Evolutionary conservation across 2,888 invertebrate genomes (phyloP).

Genomic region (Podabrus alpinus): DNA sequence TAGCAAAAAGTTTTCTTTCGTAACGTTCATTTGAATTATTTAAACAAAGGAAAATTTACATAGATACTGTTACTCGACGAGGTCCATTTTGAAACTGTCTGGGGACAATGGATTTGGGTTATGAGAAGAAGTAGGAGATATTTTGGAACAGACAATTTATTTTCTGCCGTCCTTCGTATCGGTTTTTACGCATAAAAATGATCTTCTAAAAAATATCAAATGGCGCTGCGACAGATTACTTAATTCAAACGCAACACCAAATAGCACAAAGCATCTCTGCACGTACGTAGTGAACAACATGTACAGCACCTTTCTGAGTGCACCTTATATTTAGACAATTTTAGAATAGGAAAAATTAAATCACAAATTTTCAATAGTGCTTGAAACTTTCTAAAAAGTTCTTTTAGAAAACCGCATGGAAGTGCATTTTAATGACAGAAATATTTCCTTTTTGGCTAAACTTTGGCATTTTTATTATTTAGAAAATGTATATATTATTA

Average conservation of each 20-base stretch:
- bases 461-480: background rate
- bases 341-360: background rate
- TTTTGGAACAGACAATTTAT: background rate
- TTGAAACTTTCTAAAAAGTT: background rate
- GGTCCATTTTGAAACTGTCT: too few relatives aligned
- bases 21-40: background rate
- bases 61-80: too few relatives aligned
- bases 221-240: background rate
- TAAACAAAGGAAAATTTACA: background rate
- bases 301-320: background rate
- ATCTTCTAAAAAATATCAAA: background rate
- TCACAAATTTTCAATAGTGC: background rate
- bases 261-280: conserved; percentile 1
- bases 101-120: background rate
- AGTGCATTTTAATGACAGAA: background rate
- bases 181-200: background rate
- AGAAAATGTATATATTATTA: too few relatives aligned
- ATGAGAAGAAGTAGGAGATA: background rate
- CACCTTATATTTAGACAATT: background rate
- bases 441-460: background rate
- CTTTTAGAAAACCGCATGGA: background rate
- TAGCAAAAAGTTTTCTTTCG: background rate
- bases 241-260: background rate
- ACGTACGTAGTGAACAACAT: background rate
- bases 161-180: too few relatives aligned